Base-by-base conservation (phyloP, 2,797 vertebrate species). In the Poeciliopsis gracilis region DNA sequence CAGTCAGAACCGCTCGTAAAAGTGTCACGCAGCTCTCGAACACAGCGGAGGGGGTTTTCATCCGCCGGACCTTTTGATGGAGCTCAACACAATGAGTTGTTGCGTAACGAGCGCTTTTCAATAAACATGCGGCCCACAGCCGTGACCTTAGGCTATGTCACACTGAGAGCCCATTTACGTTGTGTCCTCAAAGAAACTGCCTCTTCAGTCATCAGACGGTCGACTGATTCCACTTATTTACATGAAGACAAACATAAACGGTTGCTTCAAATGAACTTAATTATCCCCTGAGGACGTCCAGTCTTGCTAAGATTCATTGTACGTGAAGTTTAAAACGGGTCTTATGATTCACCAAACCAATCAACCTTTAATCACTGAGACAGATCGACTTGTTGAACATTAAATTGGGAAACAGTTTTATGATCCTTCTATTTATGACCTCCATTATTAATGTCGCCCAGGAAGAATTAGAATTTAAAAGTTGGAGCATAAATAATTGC, bases 61-160 rank as follows among this genome's bases (percentile, higher is more conserved):
- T 81, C 67, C 79, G 82, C 84, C 81, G 81, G 84, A 75, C 18
- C 11, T 85, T 16, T 81, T 16, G 66, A 25, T 59, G 72, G 67
- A 73, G 51, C 77, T 67, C 61, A 77, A 79, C 51, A 73, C 30
- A 74, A n/a, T 1, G 15, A 36, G 49, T 36, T 18, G 57, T 87
- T 88, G 82, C 77, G 69, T 69, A 55, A 89, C 59, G 57, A 57
- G 76, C 1, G 47, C 28, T 86, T 82, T 86, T 89, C 67, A 87
- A 73, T 36, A 67, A 43, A 73, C 30, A 76, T 46, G 49, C 75
- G 5, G 45, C 11, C 57, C 63, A 53, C 30, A 59, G 41, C 15
- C 18, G 59, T 75, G 76, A 76, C 84, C 63, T 63, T 2, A 70
- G 86, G 86, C 77, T 67, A 8, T 0, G 59, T 75, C 57, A 66